Percentiles rank a stretch among this genome's conserved stretches.
These are phyloP conservation scores for Bruchidius siliquastri DNA, from an alignment of 2,888 invertebrate species.

Conservation along the genomic window DNA sequence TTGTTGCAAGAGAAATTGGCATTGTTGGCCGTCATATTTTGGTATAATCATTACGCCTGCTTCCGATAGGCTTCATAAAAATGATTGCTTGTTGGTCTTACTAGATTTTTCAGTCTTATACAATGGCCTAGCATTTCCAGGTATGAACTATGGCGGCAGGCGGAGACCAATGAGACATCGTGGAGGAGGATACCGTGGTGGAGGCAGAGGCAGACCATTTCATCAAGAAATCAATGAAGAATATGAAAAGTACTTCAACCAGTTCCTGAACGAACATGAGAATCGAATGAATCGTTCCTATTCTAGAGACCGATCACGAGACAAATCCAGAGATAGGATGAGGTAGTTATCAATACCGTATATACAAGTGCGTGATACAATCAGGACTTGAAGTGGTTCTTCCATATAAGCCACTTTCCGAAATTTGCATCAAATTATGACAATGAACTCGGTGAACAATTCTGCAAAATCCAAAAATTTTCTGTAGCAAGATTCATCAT, in stretches of 20 bases:
- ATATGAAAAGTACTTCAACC: conserved; percentile 58
- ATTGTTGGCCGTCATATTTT: no score
- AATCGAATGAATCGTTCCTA: conserved; percentile 23
- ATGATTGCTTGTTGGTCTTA: no score
- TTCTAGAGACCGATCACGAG: conserved; percentile 20
- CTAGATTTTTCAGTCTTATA: no score
- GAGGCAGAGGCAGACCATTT: conserved; percentile 17
- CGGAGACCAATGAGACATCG: conserved; percentile 27
- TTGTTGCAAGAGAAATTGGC: no score
- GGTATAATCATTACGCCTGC: no score
- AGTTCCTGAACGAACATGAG: conserved; percentile 50
- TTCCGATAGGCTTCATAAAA: no score
- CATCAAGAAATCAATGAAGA: conserved; percentile 43
- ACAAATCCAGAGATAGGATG: conserved; percentile 17
- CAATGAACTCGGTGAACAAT: no score
- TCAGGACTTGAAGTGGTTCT: conserved; percentile 2
- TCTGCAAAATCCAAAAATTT: no score
- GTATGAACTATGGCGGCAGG: background rate
- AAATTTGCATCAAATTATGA: no score
- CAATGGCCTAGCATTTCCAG: background rate
- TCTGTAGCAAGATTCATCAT: no score
- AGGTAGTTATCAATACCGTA: conserved; percentile 34
- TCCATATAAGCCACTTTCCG: no score
- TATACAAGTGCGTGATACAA: background rate
- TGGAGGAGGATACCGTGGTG: conserved; percentile 36